These are phyloP conservation scores for silkworm (Bombyx mori) DNA, from an alignment of 1,140 invertebrate species.

Conservation along the genomic window ASM3026992v2 NC_085119.1:10417001-10417500, in stretches of 20 bases:
- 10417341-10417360: conserved; percentile 60
- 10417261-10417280: conserved; percentile 61
- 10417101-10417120: conserved; percentile 65
- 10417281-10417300: conserved; percentile 73
- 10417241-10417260: conserved; percentile 67
- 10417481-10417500: no score
- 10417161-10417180: conserved; percentile 33
- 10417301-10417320: conserved; percentile 66
- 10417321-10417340: conserved; percentile 64
- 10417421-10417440: conserved; percentile 59
- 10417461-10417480: conserved; percentile 36
- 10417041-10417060: conserved; percentile 72
- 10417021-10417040: conserved; percentile 29
- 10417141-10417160: conserved; percentile 26
- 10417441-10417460: conserved; percentile 53
- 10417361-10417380: conserved; percentile 45
- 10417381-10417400: conserved; percentile 19
- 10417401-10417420: conserved; percentile 18
- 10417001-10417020: conserved; percentile 28
- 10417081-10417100: conserved; percentile 70
- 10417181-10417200: conserved; percentile 36
- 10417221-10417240: conserved; percentile 63
- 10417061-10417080: conserved; percentile 72
- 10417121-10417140: conserved; percentile 32
- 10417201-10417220: conserved; percentile 38